Evolutionary conservation across 2,797 vertebrate genomes (phyloP).

Genomic region (Myotis findleyi): DNA sequence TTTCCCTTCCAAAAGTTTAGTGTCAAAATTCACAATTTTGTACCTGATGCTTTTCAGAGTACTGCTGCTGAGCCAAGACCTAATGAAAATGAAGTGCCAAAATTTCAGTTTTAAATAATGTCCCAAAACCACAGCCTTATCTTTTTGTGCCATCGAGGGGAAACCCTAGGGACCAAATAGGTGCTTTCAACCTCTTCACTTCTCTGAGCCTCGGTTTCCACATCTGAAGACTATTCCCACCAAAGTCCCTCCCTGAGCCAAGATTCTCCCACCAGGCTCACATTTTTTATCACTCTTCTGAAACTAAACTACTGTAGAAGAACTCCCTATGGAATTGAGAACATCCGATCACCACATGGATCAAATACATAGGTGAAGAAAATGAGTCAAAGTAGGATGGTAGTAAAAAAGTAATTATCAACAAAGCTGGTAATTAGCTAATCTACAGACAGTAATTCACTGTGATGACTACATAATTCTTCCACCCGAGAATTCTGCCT

Average conservation of each 20-base stretch:
- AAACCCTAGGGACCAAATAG: neutral
- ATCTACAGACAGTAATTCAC: neutral
- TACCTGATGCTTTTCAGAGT: constrained; percentile 91
- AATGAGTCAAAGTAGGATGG: neutral
- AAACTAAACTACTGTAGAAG: neutral
- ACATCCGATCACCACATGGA: neutral
- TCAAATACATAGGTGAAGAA: neutral
- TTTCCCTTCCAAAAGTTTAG: constrained; percentile 92
- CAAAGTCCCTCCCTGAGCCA: neutral
- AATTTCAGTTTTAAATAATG: constrained; percentile 58
- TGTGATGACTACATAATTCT: neutral
- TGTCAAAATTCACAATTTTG: constrained; percentile 93
- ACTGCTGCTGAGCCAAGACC: constrained; percentile 92
- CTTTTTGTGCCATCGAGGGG: constrained; percentile 51
- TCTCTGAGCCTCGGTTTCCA: neutral
- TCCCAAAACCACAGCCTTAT: neutral
- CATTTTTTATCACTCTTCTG: neutral
- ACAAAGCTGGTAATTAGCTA: neutral
- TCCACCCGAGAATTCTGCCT: neutral
- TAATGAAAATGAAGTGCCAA: constrained; percentile 81
- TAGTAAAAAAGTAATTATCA: constrained; percentile 31
- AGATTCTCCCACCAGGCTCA: neutral
- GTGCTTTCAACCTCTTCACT: neutral
- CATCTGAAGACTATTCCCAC: neutral
- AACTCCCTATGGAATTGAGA: neutral